Percentiles rank a stretch among this genome's conserved stretches.
Conservation (phyloP, 2,888 invertebrate genomes). For the Nesidiocoris tenuis region DNA sequence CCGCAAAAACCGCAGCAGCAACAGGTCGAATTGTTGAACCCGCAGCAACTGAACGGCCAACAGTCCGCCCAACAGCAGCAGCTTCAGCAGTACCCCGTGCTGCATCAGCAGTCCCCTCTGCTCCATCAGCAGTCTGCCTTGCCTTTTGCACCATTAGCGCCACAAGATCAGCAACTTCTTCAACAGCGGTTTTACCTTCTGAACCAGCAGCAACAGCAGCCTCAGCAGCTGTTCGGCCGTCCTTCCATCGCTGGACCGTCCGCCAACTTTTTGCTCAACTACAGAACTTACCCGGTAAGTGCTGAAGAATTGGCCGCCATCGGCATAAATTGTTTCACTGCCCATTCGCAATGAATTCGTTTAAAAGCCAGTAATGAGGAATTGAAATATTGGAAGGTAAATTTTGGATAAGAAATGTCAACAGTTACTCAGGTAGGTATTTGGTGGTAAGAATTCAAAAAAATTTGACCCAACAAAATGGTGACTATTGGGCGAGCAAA, state of each 20-base stretch:
- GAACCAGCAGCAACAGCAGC: conserved; percentile 32
- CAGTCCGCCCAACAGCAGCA: conserved; percentile 31
- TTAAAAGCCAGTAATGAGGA: not conserved
- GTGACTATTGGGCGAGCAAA: no score
- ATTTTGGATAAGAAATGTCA: not conserved
- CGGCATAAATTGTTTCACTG: not conserved
- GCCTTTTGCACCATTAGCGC: not conserved
- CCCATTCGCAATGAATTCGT: no score
- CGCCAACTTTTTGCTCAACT: conserved; percentile 43
- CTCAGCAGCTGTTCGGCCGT: conserved; percentile 20
- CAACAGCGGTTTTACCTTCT: conserved; percentile 28
- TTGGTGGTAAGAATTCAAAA: no score
- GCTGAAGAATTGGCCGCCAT: not conserved
- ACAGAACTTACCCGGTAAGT: conserved; percentile 41
- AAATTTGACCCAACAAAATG: no score
- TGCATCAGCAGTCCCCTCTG: conserved; percentile 13
- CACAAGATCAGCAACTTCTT: conserved; percentile 28
- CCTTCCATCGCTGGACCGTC: conserved; percentile 32
- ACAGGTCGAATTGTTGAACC: conserved; percentile 17
- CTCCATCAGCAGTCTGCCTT: not conserved
- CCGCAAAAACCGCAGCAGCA: not conserved
- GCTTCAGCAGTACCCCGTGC: conserved; percentile 39
- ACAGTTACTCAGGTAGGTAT: no score
- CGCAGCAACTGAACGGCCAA: not conserved
- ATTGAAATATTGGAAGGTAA: not conserved